Base-by-base conservation (phyloP, 1,140 invertebrate genomes). In the Hyles euphorbiae region DNA sequence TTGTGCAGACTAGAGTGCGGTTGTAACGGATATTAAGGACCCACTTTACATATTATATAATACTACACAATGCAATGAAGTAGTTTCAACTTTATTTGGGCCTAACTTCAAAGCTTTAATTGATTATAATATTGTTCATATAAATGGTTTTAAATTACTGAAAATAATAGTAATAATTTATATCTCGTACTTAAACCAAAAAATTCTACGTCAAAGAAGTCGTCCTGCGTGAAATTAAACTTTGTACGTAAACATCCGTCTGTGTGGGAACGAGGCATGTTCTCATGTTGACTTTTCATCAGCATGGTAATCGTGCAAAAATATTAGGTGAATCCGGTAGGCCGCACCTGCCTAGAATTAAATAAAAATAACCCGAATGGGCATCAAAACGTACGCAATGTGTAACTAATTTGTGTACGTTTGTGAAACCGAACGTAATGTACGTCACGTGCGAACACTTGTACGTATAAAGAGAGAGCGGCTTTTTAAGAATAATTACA, bases 291-390 rank as follows among this genome's bases (percentile, higher is more conserved):
- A 72, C 78, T 83, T 88, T 88, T 84, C 83, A 88, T 88, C 83
- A 85, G 74, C 77, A 88, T 85, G 82, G 70, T 85, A 88, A 88
- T 88, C 78, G 78, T 84, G 68, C 69, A 81, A 88, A 82, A 88
- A 88, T 83, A 88, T 81, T 80, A 79, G 65, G 64, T 63, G 72
- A 68, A 76, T 75, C 66, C 67, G 72, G 66, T 74, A 60, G 62
- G 64, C 64, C 72, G 68, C 78, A 81, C 78, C 79, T 84, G 82
- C 69, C 76, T 81, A 76, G 80, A 81, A 87, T 88, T 88, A 83
- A 88, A 88, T 87, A 88, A 85, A 87, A 88, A 88, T 88, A 88
- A 76, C 75, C 76, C 70, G 57, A 72, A 68, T 68, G 60, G 65
- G 56, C 65, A 67, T 59, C 63, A 70, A 81, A 84, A 82, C 78